Percentiles rank a stretch among this genome's conserved stretches.
Conservation (phyloP, 2,797 vertebrate genomes). For the Capromys pilorides region DNA sequence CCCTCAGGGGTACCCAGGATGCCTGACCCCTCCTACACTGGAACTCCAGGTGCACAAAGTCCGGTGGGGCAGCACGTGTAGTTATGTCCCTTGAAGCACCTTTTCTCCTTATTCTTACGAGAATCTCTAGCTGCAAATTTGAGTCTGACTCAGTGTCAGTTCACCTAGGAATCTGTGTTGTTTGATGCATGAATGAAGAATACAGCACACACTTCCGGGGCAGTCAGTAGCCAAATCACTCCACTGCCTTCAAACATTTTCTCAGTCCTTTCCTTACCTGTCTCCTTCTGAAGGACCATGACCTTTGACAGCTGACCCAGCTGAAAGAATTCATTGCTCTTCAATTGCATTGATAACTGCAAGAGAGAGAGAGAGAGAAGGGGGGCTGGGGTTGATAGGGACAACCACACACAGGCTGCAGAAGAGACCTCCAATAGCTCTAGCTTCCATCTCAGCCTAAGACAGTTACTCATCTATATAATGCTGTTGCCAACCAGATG, state of each 20-base stretch:
- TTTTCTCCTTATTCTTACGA: constrained; percentile 25
- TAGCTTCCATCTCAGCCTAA: constrained; percentile 60
- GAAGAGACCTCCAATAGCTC: constrained; percentile 59
- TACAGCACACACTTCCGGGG: neutral
- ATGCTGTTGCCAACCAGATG: constrained; percentile 38
- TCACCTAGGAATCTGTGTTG: constrained; percentile 26
- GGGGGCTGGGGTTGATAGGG: constrained; percentile 65
- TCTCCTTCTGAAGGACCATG: constrained; percentile 60
- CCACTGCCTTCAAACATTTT: constrained; percentile 39
- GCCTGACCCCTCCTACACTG: neutral
- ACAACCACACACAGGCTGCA: constrained; percentile 79
- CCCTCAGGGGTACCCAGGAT: neutral
- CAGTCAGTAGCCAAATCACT: constrained; percentile 1
- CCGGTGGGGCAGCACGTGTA: neutral
- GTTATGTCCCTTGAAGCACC: neutral
- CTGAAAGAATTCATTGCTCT: constrained; percentile 69
- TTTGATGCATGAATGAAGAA: neutral
- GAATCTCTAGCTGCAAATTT: neutral
- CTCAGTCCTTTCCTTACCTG: constrained; percentile 36
- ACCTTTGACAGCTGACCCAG: constrained; percentile 52
- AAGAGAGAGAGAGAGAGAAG: constrained; percentile 68
- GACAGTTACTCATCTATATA: constrained; percentile 61
- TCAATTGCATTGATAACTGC: constrained; percentile 77
- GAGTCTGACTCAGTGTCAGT: neutral
- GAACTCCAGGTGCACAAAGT: neutral